phyloP scores from a whole-genome alignment of 2,888 invertebrate genomes.

The Caenorhabditis sinica region DNA sequence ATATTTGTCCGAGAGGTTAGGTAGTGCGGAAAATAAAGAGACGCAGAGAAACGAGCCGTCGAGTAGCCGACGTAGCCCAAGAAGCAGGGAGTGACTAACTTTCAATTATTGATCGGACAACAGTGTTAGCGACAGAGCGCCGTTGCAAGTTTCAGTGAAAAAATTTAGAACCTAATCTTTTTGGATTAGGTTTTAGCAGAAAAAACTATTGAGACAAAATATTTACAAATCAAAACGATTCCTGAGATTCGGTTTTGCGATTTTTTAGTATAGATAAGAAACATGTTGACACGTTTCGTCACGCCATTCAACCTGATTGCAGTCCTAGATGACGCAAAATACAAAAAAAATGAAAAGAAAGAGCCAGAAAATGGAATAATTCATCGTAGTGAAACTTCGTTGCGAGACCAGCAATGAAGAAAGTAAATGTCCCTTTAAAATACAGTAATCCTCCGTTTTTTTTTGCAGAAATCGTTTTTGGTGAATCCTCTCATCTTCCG shows the following conservation, averaged over 20 bases:
- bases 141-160: conserved; percentile 34
- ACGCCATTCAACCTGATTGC: neutral
- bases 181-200: no score
- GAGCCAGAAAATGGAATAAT: neutral
- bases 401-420: conserved; percentile 19
- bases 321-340: neutral
- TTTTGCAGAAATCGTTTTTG: no score
- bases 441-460: conserved; percentile 22
- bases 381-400: neutral
- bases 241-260: no score
- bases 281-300: no score
- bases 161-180: conserved; percentile 8
- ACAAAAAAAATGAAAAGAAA: neutral
- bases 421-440: conserved; percentile 48
- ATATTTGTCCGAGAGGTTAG: conserved; percentile 38
- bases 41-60: conserved; percentile 30
- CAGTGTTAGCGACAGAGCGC: conserved; percentile 36
- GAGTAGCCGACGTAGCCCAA: conserved; percentile 41
- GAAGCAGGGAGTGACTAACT: conserved; percentile 54
- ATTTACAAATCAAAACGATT: neutral
- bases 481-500: no score
- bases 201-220: no score
- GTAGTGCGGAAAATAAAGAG: conserved; percentile 20
- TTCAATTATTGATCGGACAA: conserved; percentile 62
- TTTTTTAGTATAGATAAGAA: no score